Conservation (phyloP, 2,888 invertebrate species). For the Steromphala cineraria region DNA sequence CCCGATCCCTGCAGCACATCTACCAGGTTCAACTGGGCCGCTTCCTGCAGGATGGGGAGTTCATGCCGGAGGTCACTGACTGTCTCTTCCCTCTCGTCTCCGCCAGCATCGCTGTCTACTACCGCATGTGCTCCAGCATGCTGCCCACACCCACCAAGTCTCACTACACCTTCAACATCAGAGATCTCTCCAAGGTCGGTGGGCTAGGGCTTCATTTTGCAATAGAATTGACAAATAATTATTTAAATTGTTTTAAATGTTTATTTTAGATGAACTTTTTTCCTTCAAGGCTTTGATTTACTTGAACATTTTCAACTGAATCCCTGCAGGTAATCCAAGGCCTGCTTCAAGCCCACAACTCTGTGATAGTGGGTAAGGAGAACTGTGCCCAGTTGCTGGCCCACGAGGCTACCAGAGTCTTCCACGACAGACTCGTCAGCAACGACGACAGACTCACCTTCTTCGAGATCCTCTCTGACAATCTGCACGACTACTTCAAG, state of each 20-base stretch:
- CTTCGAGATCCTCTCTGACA: conserved; percentile 71
- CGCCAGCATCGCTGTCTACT: conserved; percentile 73
- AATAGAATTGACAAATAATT: background rate
- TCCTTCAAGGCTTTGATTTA: too few relatives aligned
- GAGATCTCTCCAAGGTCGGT: conserved; percentile 73
- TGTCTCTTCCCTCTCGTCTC: conserved; percentile 71
- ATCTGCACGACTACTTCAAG: conserved; percentile 74
- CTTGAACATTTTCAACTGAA: too few relatives aligned
- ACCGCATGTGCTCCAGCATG: conserved; percentile 71
- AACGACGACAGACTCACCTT: conserved; percentile 65
- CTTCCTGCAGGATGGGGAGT: conserved; percentile 73
- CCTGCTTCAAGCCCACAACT: conserved; percentile 70
- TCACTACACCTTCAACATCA: conserved; percentile 75
- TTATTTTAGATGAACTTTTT: too few relatives aligned
- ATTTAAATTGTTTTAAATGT: background rate
- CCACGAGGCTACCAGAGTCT: conserved; percentile 74
- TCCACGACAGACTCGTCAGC: conserved; percentile 73
- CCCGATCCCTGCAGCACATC: conserved; percentile 74
- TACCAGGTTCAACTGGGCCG: conserved; percentile 75
- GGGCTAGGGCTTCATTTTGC: too few relatives aligned
- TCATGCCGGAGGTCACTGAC: conserved; percentile 72
- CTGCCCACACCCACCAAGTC: conserved; percentile 74
- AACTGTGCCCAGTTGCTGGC: conserved; percentile 72
- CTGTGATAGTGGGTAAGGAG: conserved; percentile 71
- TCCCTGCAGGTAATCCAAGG: conserved; percentile 71